Conservation (phyloP, 2,888 invertebrate species). For the Tipula confusa region DNA sequence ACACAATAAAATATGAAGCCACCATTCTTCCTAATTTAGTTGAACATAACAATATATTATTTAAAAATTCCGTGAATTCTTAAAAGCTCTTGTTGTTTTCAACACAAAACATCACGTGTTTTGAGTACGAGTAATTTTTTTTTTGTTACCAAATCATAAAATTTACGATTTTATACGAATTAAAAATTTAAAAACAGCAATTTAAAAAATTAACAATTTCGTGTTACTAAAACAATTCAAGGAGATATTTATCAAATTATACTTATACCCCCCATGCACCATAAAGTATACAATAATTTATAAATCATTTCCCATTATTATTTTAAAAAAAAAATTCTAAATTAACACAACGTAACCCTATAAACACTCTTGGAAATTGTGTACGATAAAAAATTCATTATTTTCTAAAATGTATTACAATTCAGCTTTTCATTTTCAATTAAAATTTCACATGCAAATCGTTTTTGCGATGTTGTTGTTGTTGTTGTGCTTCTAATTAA, state of each 20-base stretch:
- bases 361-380: conserved; percentile 9
- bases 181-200: neutral
- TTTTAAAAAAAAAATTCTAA: neutral
- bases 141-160: neutral
- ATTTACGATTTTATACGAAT: neutral
- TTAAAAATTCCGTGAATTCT: neutral
- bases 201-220: neutral
- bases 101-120: neutral
- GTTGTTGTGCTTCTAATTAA: neutral
- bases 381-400: conserved; percentile 12
- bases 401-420: conserved; percentile 1
- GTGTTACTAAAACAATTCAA: neutral
- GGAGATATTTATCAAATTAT: neutral
- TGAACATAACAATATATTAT: too few species aligned
- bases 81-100: neutral
- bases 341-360: conserved; percentile 8
- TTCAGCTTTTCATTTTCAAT: neutral
- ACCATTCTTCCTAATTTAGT: too few species aligned
- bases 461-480: neutral
- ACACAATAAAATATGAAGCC: too few species aligned
- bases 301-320: conserved; percentile 25
- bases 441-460: conserved; percentile 5
- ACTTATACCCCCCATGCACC: neutral
- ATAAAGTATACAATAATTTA: neutral
- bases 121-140: neutral